Conservation (phyloP, 2,113 vertebrate genomes). For the Salvelinus fontinalis region DNA sequence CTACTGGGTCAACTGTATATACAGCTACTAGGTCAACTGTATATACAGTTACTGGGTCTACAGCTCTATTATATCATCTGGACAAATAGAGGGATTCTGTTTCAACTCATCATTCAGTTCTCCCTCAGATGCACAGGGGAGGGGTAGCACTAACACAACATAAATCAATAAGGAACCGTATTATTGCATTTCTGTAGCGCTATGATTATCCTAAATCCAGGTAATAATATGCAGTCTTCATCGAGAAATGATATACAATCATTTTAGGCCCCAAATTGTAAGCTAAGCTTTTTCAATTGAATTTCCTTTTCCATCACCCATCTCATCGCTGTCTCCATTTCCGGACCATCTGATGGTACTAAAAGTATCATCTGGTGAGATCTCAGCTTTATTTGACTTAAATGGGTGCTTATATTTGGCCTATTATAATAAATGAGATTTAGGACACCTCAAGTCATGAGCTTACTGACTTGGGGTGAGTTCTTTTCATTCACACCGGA, state of each 20-base stretch:
- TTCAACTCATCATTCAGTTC: background rate
- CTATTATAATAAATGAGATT: background rate
- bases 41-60: too few species aligned
- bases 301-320: too few species aligned
- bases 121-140: background rate
- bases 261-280: too few species aligned
- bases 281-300: too few species aligned
- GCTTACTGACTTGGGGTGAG: background rate
- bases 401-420: background rate
- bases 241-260: background rate
- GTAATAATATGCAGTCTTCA: background rate
- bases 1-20: too few species aligned
- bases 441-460: constrained; percentile 2
- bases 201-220: background rate
- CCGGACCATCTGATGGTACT: too few species aligned
- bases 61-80: background rate
- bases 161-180: background rate
- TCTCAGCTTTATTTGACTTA: background rate
- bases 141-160: background rate
- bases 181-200: background rate
- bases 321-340: too few species aligned
- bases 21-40: too few species aligned
- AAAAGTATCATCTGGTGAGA: background rate
- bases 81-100: background rate
- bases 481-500: constrained; percentile 6